Conservation (phyloP, 2,113 vertebrate genomes). For the Otolemur garnettii region DNA sequence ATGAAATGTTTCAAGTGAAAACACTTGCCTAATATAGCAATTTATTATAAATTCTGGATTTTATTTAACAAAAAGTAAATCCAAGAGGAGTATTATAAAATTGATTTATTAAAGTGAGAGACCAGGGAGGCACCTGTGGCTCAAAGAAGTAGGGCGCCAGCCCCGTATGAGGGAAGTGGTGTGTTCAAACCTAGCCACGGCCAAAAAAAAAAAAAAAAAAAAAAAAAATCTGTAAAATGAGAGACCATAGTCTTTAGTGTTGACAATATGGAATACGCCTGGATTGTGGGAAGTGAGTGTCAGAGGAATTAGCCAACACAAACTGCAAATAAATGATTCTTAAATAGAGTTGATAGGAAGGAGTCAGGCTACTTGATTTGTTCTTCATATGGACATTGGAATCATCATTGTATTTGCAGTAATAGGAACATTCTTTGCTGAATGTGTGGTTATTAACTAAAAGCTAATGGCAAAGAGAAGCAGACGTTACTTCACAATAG, state of each 20-base stretch:
- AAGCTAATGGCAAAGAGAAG: neutral
- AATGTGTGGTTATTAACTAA: neutral
- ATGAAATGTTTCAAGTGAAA: conserved; percentile 1
- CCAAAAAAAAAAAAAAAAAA: too few species aligned
- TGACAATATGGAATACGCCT: neutral
- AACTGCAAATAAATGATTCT: neutral
- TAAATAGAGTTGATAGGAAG: neutral
- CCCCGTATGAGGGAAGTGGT: too few species aligned
- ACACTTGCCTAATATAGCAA: neutral
- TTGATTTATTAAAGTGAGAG: neutral
- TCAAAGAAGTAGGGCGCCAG: too few species aligned
- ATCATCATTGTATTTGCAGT: neutral
- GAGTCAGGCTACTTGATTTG: neutral
- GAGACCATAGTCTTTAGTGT: neutral
- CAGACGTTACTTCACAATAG: neutral
- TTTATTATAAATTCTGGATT: neutral
- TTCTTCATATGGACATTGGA: neutral
- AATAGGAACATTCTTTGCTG: neutral
- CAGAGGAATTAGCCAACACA: neutral
- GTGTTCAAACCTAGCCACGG: too few species aligned
- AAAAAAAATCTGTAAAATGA: neutral
- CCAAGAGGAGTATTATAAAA: neutral
- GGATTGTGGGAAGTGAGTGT: neutral
- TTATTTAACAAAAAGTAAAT: neutral
- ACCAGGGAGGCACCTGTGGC: too few species aligned